A percentile compares a stretch with the other conserved stretches of the same genome.
phyloP scores from a whole-genome alignment of 2,888 invertebrate genomes.

The Endomychus coccineus region DNA sequence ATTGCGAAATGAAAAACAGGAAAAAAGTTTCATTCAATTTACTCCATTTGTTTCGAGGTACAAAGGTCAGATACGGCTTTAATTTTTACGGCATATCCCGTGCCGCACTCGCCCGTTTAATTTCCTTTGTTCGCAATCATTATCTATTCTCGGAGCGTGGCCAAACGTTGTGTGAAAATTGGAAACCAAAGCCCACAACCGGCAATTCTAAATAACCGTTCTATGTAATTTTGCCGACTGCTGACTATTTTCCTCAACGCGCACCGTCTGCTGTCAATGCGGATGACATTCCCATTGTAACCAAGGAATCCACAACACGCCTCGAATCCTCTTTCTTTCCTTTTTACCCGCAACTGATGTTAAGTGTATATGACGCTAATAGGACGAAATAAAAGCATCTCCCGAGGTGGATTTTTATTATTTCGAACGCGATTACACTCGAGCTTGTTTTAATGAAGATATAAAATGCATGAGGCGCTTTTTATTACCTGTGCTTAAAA shows the following conservation, averaged over 20 bases:
- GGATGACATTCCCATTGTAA: constrained; percentile 22
- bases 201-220: constrained; percentile 20
- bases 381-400: too few relatives aligned
- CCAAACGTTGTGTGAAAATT: constrained; percentile 27
- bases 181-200: constrained; percentile 29
- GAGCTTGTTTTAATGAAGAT: too few relatives aligned
- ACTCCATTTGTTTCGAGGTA: too few relatives aligned
- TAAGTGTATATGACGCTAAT: constrained; percentile 17
- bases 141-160: constrained; percentile 30
- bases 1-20: too few relatives aligned
- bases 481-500: too few relatives aligned
- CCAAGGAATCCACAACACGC: constrained; percentile 18
- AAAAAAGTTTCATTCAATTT: too few relatives aligned
- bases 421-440: too few relatives aligned
- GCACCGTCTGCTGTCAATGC: constrained; percentile 17
- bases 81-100: neutral
- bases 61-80: too few relatives aligned
- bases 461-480: too few relatives aligned
- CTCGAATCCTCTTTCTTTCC: constrained; percentile 16
- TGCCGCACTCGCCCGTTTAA: constrained; percentile 13
- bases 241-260: constrained; percentile 7
- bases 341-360: constrained; percentile 15
- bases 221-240: constrained; percentile 9
- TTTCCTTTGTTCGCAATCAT: constrained; percentile 30
- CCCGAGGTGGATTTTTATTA: too few relatives aligned